Conservation (phyloP, 2,888 invertebrate genomes). For the Empis stercorea region DNA sequence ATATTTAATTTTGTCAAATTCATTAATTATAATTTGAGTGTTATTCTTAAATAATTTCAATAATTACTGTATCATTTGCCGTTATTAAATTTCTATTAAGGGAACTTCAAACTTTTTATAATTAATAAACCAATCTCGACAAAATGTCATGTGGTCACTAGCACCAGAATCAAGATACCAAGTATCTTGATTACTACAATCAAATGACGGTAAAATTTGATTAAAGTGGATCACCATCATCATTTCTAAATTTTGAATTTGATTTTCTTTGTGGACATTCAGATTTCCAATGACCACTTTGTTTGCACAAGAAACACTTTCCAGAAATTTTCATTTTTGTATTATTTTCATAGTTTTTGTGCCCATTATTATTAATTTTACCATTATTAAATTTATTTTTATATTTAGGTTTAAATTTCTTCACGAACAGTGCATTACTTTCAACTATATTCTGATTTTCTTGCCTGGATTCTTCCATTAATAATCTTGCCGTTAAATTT, state of each 20-base stretch:
- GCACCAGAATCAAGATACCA: slow-evolving; percentile 4
- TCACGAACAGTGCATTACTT: slow-evolving; percentile 2
- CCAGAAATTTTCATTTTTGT: neutral
- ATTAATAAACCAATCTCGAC: slow-evolving; percentile 1
- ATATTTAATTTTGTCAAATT: no score
- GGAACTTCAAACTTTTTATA: no score
- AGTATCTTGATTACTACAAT: neutral
- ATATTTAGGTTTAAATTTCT: slow-evolving; percentile 1
- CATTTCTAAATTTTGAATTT: neutral
- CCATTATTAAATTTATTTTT: neutral
- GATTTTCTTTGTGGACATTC: slow-evolving; percentile 6
- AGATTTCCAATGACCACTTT: slow-evolving; percentile 11
- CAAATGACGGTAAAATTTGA: neutral
- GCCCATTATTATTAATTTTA: neutral
- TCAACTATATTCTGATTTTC: slow-evolving; percentile 6
- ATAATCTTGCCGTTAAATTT: slow-evolving; percentile 15
- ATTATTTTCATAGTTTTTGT: no score
- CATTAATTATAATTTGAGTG: no score
- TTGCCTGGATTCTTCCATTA: slow-evolving; percentile 15
- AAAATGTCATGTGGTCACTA: slow-evolving; percentile 3
- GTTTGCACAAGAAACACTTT: slow-evolving; percentile 14
- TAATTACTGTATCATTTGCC: no score
- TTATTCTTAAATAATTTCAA: no score
- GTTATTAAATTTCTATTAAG: no score
- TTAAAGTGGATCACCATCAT: neutral